A percentile compares a stretch with the other conserved stretches of the same genome.
Conservation (phyloP, 1,140 invertebrate genomes). For the Musca vetustissima region DNA sequence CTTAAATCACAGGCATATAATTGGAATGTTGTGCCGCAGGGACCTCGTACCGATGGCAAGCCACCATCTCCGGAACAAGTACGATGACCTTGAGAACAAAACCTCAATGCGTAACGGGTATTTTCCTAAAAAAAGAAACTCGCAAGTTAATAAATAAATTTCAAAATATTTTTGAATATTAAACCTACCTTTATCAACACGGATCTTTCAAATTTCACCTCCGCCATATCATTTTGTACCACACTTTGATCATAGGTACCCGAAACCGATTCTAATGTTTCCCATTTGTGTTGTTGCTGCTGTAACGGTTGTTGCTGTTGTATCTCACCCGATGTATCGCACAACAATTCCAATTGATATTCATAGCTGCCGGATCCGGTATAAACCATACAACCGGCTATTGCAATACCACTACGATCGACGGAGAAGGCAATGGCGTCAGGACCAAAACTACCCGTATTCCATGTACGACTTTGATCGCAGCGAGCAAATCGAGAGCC, state of each 20-base stretch:
- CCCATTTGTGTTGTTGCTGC: constrained; percentile 54
- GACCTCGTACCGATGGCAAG: constrained; percentile 80
- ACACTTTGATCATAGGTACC: constrained; percentile 59
- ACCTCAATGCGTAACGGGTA: constrained; percentile 82
- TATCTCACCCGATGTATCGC: constrained; percentile 65
- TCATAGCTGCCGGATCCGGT: constrained; percentile 83
- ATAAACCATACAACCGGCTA: constrained; percentile 86
- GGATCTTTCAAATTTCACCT: constrained; percentile 89
- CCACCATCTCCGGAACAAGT: constrained; percentile 94
- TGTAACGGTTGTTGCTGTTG: constrained; percentile 46
- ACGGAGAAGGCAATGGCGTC: constrained; percentile 96
- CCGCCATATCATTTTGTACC: constrained; percentile 74
- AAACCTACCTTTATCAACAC: constrained; percentile 70
- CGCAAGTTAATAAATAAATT: no score
- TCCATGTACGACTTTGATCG: constrained; percentile 89
- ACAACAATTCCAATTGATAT: constrained; percentile 89
- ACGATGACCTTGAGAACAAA: constrained; percentile 88
- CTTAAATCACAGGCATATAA: constrained; percentile 90
- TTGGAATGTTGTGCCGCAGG: constrained; percentile 90
- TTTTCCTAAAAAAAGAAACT: no score
- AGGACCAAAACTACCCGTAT: constrained; percentile 93
- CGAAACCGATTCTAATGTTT: constrained; percentile 50
- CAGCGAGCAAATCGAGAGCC: constrained; percentile 88
- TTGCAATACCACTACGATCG: constrained; percentile 83
- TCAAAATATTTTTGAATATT: constrained; percentile 33